phyloP scores from a whole-genome alignment of 2,797 vertebrate genomes.

The Acestrorhynchus altus region DNA sequence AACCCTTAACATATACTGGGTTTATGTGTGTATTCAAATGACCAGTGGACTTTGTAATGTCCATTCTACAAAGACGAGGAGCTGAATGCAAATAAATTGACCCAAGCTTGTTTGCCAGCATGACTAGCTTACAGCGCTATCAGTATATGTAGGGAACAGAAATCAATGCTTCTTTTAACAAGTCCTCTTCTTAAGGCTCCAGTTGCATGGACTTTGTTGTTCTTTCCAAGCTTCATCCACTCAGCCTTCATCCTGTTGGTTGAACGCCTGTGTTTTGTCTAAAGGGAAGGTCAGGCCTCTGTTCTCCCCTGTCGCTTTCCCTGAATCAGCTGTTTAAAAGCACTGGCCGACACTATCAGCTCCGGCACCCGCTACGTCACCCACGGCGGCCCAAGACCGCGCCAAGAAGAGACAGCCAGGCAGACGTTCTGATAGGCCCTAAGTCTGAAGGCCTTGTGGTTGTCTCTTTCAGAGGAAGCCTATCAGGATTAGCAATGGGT shows the following conservation, averaged over 20 bases:
- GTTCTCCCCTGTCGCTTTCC: constrained; percentile 81
- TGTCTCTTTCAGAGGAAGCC: constrained; percentile 39
- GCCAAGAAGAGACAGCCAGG: constrained; percentile 25
- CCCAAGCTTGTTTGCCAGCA: neutral
- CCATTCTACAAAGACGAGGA: neutral
- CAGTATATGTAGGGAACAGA: neutral
- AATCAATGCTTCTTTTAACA: neutral
- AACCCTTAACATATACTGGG: too few species aligned
- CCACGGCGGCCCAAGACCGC: constrained; percentile 11
- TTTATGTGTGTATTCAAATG: constrained; percentile 1
- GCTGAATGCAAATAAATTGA: neutral
- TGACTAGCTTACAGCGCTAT: neutral
- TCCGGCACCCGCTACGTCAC: constrained; percentile 75
- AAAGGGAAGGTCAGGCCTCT: constrained; percentile 83
- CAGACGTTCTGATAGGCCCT: constrained; percentile 42
- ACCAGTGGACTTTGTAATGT: neutral
- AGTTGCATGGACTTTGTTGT: constrained; percentile 73
- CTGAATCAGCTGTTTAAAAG: constrained; percentile 85
- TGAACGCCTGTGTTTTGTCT: constrained; percentile 86
- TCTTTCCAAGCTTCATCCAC: constrained; percentile 71
- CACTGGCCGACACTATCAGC: constrained; percentile 79
- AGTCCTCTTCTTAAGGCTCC: constrained; percentile 37
- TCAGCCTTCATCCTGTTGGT: constrained; percentile 74
- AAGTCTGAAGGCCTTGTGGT: constrained; percentile 35
- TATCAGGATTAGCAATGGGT: constrained; percentile 34